These are phyloP conservation scores for Melanchra persicariae DNA, from an alignment of 2,888 invertebrate genomes.

Conservation along the genomic window DNA sequence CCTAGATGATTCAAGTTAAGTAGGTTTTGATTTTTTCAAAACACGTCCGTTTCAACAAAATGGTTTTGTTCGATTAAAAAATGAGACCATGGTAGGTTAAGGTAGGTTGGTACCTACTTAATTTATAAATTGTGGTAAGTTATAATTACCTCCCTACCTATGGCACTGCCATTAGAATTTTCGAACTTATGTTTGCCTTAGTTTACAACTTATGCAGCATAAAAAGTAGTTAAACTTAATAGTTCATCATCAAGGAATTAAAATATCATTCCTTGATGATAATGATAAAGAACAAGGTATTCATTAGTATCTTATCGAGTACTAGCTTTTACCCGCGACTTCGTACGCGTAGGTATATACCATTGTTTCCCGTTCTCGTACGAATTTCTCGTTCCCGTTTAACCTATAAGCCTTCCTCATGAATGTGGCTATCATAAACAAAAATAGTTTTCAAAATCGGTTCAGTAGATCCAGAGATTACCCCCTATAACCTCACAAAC, in stretches of 20 bases:
- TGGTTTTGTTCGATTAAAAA: neutral
- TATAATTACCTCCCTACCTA: neutral
- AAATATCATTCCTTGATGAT: conserved; percentile 32
- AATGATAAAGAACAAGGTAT: neutral
- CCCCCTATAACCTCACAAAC: no score
- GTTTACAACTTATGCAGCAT: conserved; percentile 33
- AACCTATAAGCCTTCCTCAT: no score
- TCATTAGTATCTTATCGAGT: no score
- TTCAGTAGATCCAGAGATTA: no score
- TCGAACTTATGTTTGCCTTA: conserved; percentile 1
- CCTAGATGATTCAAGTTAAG: neutral
- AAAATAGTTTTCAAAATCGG: no score
- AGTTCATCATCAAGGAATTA: no score
- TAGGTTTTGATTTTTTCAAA: neutral
- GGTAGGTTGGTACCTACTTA: neutral
- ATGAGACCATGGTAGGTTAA: neutral
- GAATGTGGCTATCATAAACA: no score
- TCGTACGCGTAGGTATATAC: no score
- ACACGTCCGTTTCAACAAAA: neutral
- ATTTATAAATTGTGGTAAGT: neutral
- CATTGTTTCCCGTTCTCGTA: no score
- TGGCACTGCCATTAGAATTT: neutral
- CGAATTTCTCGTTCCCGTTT: no score
- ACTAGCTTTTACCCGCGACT: no score
- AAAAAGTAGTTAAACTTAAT: conserved; percentile 31